These are phyloP conservation scores for Cavia aperea DNA, from an alignment of 2,113 vertebrate genomes.

Conservation along the genomic window DNA sequence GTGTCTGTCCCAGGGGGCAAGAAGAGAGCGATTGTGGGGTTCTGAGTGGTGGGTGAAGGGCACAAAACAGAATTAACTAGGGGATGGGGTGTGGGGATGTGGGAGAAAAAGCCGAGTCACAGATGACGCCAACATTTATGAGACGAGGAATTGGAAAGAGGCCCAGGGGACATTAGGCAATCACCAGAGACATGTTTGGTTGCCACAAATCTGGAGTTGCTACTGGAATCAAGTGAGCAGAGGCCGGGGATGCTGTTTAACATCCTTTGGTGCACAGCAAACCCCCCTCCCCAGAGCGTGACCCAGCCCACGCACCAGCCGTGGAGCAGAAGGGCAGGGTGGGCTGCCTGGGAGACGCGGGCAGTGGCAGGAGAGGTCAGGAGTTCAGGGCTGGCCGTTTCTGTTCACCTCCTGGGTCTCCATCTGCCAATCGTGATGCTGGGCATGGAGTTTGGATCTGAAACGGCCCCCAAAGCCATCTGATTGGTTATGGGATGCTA, in stretches of 20 bases:
- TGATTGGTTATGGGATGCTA: neutral
- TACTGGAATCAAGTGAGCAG: neutral
- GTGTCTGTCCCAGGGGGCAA: neutral
- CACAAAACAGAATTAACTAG: neutral
- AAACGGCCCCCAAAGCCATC: neutral
- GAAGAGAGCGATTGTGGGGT: neutral
- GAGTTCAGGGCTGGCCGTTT: too few relatives aligned
- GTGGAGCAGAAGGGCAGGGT: neutral
- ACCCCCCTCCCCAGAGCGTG: fast-evolving
- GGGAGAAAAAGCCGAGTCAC: neutral
- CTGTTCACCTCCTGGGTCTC: neutral
- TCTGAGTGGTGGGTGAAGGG: neutral
- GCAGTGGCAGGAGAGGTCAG: fast-evolving
- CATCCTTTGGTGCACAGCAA: fast-evolving
- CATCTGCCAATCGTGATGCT: neutral
- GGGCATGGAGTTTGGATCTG: neutral
- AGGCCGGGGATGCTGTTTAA: neutral
- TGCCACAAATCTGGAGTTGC: neutral
- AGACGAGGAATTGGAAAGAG: neutral
- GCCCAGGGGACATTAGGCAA: neutral
- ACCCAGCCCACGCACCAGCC: too few relatives aligned
- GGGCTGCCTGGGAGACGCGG: neutral
- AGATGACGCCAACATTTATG: neutral
- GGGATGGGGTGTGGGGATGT: neutral
- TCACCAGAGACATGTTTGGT: neutral